Evolutionary conservation across 2,888 invertebrate genomes (phyloP), one percentile per base, ranked within the genome.

Genomic region (Plagiodera versicolora): DNA sequence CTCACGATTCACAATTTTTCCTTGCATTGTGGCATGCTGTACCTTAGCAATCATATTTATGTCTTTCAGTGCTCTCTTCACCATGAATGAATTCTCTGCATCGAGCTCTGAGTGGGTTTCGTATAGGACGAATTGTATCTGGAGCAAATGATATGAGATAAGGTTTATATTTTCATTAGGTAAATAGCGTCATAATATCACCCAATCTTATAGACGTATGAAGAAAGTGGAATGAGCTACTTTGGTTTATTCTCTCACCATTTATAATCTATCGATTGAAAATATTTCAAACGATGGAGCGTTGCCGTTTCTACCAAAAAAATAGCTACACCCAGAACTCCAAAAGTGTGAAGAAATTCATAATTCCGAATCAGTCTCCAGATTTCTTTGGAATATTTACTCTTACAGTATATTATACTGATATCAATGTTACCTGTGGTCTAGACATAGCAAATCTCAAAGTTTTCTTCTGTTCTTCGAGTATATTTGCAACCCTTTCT

Each of bases 51-150:
- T 80, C 49, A 85, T 82, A 73, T 93, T 93, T 0, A 90, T 87
- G 70, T 89, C 87, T 0, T 87, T 83, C 0, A 91, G 83, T 0
- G 88, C 87, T 45, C 85, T 83, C 0, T 84, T 80, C 16, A 91
- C 86, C 86, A 92, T 91, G 19, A 86, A 87, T 45, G 84, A 83
- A 67, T 93, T 93, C 78, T 93, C 93, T 0, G 87, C 86, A 32
- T 86, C 86, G 45, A 92, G 80, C 53, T 89, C 85, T 0, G 92
- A 92, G 79, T 93, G 92, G 0, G 91, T 92, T 76, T 92, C 91
- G 72, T 93, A 93, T 30, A 93, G 78, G 11, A 92, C 85, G 64
- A 92, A 83, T 74, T 93, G 93, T 19, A 92, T 87, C 87, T 88
- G 70, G 56, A 77, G 24, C 24, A 24, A 24, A 24, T 24, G 24